Evolutionary conservation across 2,888 invertebrate genomes (phyloP).

Genomic region (Ptilodon capucinus): DNA sequence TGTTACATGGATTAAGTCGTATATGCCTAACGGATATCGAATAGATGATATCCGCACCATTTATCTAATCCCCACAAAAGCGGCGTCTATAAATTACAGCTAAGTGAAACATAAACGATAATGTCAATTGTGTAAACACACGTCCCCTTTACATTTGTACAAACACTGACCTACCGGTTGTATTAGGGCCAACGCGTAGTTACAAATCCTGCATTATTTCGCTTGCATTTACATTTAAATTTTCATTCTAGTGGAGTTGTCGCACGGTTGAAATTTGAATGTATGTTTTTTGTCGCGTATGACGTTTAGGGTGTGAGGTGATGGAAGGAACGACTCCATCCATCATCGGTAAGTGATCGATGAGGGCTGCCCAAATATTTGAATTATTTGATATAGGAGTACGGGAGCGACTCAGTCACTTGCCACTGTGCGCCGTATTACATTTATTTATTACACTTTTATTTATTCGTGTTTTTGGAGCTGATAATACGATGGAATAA

Average conservation of each 20-base stretch:
- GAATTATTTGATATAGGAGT: conserved; percentile 70
- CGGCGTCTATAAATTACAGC: conserved; percentile 68
- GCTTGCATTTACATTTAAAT: conserved; percentile 5
- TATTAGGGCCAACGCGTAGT: conserved; percentile 54
- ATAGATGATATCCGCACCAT: conserved; percentile 47
- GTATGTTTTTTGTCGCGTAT: conserved; percentile 10
- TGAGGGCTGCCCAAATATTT: conserved; percentile 77
- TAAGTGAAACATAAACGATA: conserved; percentile 77
- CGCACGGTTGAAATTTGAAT: conserved; percentile 14
- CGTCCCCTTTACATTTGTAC: conserved; percentile 64
- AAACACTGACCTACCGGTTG: conserved; percentile 64
- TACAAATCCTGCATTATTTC: conserved; percentile 35
- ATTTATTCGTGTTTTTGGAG: not conserved
- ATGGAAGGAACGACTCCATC: conserved; percentile 59
- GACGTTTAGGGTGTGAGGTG: conserved; percentile 20
- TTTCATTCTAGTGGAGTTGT: not conserved
- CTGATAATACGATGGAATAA: not conserved
- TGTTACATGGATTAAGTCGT: not conserved
- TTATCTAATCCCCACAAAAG: conserved; percentile 40
- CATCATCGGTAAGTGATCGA: conserved; percentile 78
- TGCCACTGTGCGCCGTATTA: conserved; percentile 43
- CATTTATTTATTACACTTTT: conserved; percentile 25
- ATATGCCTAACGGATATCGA: conserved; percentile 20
- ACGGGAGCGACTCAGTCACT: conserved; percentile 42
- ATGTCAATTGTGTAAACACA: conserved; percentile 70